A percentile compares a stretch with the other conserved stretches of the same genome.
These are phyloP conservation scores for Diarsia dahlii DNA, from an alignment of 2,888 invertebrate species.

Conservation along the genomic window DNA sequence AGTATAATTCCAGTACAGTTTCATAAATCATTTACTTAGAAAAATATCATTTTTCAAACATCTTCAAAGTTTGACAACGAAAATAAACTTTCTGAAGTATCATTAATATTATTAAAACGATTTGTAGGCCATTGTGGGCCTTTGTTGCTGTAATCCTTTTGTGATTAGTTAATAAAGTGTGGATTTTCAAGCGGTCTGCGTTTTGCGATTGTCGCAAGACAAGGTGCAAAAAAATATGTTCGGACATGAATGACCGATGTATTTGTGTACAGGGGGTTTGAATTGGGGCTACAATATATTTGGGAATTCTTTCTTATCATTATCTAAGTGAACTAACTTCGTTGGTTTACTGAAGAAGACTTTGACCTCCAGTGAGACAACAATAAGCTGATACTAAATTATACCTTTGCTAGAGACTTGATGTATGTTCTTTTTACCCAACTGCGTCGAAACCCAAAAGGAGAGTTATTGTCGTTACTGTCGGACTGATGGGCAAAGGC, in stretches of 20 bases:
- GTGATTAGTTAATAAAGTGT: slow-evolving; percentile 80
- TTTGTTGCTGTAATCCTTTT: slow-evolving; percentile 77
- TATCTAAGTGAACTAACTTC: too few relatives aligned
- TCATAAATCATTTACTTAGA: slow-evolving; percentile 7
- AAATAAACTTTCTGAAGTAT: slow-evolving; percentile 60
- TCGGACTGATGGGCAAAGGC: too few relatives aligned
- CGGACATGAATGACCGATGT: slow-evolving; percentile 84
- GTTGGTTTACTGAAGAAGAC: too few relatives aligned
- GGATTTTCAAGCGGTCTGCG: slow-evolving; percentile 76
- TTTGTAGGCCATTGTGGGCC: slow-evolving; percentile 62
- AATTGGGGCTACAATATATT: too few relatives aligned
- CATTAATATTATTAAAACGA: slow-evolving; percentile 69
- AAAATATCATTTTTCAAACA: slow-evolving; percentile 59
- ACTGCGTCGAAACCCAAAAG: too few relatives aligned
- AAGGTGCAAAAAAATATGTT: slow-evolving; percentile 83
- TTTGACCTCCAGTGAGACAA: too few relatives aligned
- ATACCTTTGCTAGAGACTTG: too few relatives aligned
- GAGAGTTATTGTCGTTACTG: too few relatives aligned
- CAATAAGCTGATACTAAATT: too few relatives aligned
- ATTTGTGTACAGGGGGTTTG: slow-evolving; percentile 72
- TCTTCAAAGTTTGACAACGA: slow-evolving; percentile 57
- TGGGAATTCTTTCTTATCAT: too few relatives aligned
- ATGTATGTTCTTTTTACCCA: too few relatives aligned
- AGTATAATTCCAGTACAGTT: background rate
- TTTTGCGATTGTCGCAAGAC: slow-evolving; percentile 73